These are phyloP conservation scores for Margarornis squamiger DNA, from an alignment of 2,797 vertebrate genomes.

Conservation along the genomic window DNA sequence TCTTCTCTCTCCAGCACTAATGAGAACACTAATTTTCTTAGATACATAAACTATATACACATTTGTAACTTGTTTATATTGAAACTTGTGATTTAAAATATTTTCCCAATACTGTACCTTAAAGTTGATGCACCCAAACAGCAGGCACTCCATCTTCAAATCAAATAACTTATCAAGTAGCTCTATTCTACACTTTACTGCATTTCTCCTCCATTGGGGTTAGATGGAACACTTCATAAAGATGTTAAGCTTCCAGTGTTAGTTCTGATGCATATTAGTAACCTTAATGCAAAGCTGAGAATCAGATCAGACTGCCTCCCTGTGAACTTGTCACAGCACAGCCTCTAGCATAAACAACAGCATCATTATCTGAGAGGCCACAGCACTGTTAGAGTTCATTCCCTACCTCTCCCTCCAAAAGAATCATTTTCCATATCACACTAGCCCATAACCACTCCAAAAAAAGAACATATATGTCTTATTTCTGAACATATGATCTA, in stretches of 20 bases:
- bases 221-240: not conserved
- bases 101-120: not conserved
- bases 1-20: not conserved
- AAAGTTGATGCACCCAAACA: not conserved
- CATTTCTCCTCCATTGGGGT: not conserved
- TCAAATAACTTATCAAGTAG: not conserved
- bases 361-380: not conserved
- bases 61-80: not conserved
- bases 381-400: not conserved
- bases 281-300: not conserved
- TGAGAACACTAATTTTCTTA: not conserved
- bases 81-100: not conserved
- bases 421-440: not conserved
- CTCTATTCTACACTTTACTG: not conserved
- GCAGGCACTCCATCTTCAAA: not conserved
- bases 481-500: not conserved
- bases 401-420: rapidly evolving
- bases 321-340: not conserved
- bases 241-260: not conserved
- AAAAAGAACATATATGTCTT: not conserved
- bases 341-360: not conserved
- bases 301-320: not conserved
- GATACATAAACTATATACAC: not conserved
- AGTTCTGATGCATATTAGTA: not conserved
- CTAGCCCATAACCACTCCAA: not conserved